Evolutionary conservation across 1,140 invertebrate species (phyloP).

Genomic region (Protaetia brevitarsis): DNA sequence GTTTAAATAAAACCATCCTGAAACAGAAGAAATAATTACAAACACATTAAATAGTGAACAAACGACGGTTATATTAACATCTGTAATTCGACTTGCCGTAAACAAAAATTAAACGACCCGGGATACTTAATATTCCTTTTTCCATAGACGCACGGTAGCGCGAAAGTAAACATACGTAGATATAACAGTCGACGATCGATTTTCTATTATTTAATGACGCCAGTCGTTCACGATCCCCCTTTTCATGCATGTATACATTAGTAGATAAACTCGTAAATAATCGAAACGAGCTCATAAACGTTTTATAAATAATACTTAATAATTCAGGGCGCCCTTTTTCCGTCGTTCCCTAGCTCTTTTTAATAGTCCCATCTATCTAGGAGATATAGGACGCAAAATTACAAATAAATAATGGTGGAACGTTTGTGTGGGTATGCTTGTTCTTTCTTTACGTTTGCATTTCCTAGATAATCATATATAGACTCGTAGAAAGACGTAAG

Average conservation of each 20-base stretch:
- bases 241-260: conserved; percentile 1
- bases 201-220: not conserved
- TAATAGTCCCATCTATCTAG: no score
- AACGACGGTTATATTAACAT: no score
- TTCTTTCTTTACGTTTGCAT: no score
- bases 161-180: not conserved
- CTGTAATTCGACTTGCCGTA: no score
- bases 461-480: no score
- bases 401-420: no score
- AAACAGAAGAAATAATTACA: conserved; percentile 24
- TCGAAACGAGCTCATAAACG: not conserved
- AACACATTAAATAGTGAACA: conserved; percentile 1
- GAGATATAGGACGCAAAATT: no score
- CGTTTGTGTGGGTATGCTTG: no score
- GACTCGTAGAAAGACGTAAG: no score
- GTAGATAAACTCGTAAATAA: not conserved
- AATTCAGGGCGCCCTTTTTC: not conserved
- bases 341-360: no score
- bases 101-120: no score
- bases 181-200: not conserved
- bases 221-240: not conserved
- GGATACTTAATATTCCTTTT: no score
- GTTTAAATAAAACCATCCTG: conserved; percentile 14
- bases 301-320: conserved; percentile 19
- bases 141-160: not conserved